Base-by-base conservation (phyloP, 2,113 vertebrate genomes). In the Cercopithecus mona region DNA sequence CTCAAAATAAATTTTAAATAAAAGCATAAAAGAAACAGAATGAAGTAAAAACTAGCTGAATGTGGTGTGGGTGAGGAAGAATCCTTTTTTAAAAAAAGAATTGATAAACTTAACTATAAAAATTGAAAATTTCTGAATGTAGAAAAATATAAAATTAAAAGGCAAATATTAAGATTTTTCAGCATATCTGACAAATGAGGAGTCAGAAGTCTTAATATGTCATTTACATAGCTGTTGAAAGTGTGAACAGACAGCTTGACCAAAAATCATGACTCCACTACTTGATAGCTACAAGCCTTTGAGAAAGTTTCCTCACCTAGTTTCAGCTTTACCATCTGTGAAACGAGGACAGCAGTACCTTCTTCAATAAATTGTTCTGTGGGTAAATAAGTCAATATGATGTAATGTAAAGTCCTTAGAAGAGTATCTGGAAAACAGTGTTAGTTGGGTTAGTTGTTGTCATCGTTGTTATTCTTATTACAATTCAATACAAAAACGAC, bases 1-100 rank as follows among this genome's bases (percentile, higher is more conserved):
- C 35, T 35, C 32, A 83, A 96, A 90, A 87, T 59, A 89, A 89
- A 87, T 86, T 78, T 40, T 87, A 83, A 88, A 95, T 73, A 57
- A 87, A 96, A 94, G 35, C 10, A 84, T 40, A 79, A 59, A 81
- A 76, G 20, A 75, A 50, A 25, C 16, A 81, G 48, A 92, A 84
- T 43, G 32, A 59, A 66, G 11, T 43, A 70, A 90, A 83, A 59
- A 94, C 43, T 8, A 87, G 73, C 40, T 90, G 23, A 90, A 86
- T 25, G 61, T 72, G 57, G 20, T 72, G 25, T 80, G 16, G 16
- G 13, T 1, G 87, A 94, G 30, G 23, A 45, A 59, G 22, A 79
- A 79, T 72, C 5, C 11, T 66, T 78, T 57, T 64, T 88, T 16
- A 9, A 52, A 85, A 23, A 40, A 79, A 66, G 23, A 2, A 86